Evolutionary conservation across 2,113 vertebrate species (phyloP).

Genomic region (Corythornis cristatus): DNA sequence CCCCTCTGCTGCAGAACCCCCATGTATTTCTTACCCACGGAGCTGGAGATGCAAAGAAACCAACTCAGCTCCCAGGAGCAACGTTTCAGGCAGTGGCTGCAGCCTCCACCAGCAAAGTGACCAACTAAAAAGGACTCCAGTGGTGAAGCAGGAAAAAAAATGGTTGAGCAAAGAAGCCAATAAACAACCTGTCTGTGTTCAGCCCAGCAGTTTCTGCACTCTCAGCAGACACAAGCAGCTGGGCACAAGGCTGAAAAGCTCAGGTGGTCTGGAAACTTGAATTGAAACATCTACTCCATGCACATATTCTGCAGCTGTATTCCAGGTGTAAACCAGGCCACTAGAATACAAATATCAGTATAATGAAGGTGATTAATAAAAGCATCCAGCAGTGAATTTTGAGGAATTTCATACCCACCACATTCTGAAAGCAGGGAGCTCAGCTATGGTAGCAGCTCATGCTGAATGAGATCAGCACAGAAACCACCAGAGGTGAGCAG

Average conservation of each 20-base stretch:
- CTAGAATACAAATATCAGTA: background rate
- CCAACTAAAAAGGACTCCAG: background rate
- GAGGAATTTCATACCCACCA: background rate
- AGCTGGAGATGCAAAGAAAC: background rate
- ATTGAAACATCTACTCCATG: background rate
- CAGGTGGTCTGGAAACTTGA: background rate
- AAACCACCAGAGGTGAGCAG: background rate
- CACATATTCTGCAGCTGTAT: background rate
- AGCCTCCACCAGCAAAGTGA: background rate
- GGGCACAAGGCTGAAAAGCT: background rate
- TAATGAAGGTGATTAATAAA: background rate
- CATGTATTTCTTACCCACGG: background rate
- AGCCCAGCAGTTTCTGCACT: background rate
- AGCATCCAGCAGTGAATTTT: background rate
- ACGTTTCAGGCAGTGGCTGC: background rate
- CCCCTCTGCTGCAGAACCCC: background rate
- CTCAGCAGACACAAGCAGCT: background rate
- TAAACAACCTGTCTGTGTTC: background rate
- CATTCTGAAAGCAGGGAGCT: background rate
- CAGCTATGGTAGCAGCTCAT: background rate
- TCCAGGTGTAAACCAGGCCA: background rate
- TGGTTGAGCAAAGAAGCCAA: background rate
- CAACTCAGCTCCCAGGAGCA: background rate
- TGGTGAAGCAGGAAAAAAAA: background rate
- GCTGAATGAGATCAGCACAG: background rate